Base-by-base conservation (phyloP, 2,797 vertebrate genomes). In the Takifugu rubripes region DNA sequence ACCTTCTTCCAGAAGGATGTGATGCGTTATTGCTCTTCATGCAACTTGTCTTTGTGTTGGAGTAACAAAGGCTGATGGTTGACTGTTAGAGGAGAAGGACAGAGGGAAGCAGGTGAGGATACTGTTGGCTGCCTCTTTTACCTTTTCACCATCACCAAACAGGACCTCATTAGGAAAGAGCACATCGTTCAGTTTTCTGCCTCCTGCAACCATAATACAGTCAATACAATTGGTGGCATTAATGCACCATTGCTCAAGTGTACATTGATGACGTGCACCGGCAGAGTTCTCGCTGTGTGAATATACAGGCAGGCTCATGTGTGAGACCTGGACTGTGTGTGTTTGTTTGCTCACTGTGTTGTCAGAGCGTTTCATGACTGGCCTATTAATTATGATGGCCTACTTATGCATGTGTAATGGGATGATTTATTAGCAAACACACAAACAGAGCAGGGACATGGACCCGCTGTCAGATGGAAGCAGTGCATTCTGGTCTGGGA, bases 311-410 rank as follows among this genome's bases (percentile, higher is more conserved):
- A 49, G 44, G 55, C 50, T 51, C 52, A 55, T 66, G 62, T 71
- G 58, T 67, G 48, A 66, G 72, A 56, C 54, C 59, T 47, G 27
- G 42, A 29, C 12, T 73, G 49, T 33, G 67, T 64, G 29, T 79
- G 75, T 73, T 71, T 79, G 71, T 80, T 46, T 70, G 67, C 57
- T 57, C 61, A 58, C 69, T 80, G 86, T 80, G 70, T 88, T 90
- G 88, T 92, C 89, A 90, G 83, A 87, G 80, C 80, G 81, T 88
- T 80, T 88, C 86, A 89, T 86, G 74, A 84, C 86, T 86, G 89
- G 87, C 90, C 89, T 92, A 91, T 92, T 91, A 92, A 91, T 92
- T 90, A 93, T 90, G 88, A 90, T 92, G 89, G 88, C 88, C 89
- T 91, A 92, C 87, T 92, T 92, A 91, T 91, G 88, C 17, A 91